phyloP scores from a whole-genome alignment of 2,797 vertebrate species.

The Echeneis naucrates region DNA sequence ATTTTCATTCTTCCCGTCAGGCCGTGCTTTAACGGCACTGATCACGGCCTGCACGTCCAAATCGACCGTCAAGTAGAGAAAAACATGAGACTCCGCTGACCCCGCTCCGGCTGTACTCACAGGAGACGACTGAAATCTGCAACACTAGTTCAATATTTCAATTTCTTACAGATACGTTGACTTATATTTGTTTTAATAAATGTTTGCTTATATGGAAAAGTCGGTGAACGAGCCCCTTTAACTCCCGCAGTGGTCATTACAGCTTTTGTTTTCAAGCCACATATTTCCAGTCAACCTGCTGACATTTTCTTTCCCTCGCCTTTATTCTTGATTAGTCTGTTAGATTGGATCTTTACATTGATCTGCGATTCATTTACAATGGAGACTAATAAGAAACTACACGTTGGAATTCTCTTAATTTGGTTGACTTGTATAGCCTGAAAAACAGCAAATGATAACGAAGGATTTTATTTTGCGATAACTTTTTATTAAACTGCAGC shows the following conservation, averaged over 20 bases:
- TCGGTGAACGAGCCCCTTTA: background rate
- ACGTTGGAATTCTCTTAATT: background rate
- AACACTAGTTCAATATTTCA: background rate
- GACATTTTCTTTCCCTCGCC: background rate
- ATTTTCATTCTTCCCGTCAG: slow-evolving; percentile 60
- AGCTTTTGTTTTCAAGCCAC: background rate
- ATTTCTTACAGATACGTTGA: background rate
- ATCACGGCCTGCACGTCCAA: slow-evolving; percentile 37
- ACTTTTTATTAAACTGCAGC: no score
- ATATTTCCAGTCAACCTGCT: no score
- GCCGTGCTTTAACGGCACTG: slow-evolving; percentile 45
- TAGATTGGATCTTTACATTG: background rate
- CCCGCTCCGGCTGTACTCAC: background rate
- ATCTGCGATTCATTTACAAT: background rate
- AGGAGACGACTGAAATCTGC: background rate
- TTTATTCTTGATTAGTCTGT: background rate
- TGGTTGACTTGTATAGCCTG: background rate
- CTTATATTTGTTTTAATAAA: background rate
- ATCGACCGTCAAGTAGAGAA: slow-evolving; percentile 13
- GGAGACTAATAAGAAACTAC: background rate
- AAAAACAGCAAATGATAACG: background rate
- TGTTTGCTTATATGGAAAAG: background rate
- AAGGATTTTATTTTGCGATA: no score
- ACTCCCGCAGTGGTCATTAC: background rate
- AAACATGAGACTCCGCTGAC: background rate